These are phyloP conservation scores for Auanema freiburgensis DNA, from an alignment of 2,888 invertebrate genomes.

Conservation along the genomic window DNA sequence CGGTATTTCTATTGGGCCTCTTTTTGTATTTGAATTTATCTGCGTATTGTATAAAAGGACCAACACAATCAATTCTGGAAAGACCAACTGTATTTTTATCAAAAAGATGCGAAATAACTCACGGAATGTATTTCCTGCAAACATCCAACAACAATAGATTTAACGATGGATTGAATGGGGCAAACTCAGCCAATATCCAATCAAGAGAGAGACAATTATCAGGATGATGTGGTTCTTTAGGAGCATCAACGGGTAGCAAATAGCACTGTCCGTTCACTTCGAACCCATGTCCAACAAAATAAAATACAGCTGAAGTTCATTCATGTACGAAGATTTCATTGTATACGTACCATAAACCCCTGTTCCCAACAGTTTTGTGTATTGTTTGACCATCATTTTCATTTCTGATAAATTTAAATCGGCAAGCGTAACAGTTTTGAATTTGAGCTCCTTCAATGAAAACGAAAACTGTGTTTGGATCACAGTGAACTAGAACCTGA, in stretches of 20 bases:
- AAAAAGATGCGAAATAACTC: slow-evolving; percentile 18
- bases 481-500: slow-evolving; percentile 25
- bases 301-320: slow-evolving; percentile 62
- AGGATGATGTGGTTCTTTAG: slow-evolving; percentile 55
- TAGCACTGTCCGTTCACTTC: slow-evolving; percentile 66
- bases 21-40: slow-evolving; percentile 46
- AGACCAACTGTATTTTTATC: background rate
- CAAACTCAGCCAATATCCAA: slow-evolving; percentile 64
- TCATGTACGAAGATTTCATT: background rate
- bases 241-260: slow-evolving; percentile 67
- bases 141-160: slow-evolving; percentile 67
- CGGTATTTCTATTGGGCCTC: slow-evolving; percentile 57
- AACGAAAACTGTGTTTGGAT: background rate
- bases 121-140: slow-evolving; percentile 65
- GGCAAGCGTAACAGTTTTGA: slow-evolving; percentile 67
- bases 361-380: slow-evolving; percentile 65
- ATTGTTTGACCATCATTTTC: slow-evolving; percentile 65
- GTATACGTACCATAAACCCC: slow-evolving; percentile 64
- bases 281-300: slow-evolving; percentile 68
- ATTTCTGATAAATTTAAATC: slow-evolving; percentile 67
- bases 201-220: slow-evolving; percentile 61
- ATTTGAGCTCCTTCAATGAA: slow-evolving; percentile 57
- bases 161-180: slow-evolving; percentile 64
- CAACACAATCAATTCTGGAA: slow-evolving; percentile 31
- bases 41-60: slow-evolving; percentile 46